Conservation (phyloP, 2,888 invertebrate genomes). For the Urechis unicinctus region DNA sequence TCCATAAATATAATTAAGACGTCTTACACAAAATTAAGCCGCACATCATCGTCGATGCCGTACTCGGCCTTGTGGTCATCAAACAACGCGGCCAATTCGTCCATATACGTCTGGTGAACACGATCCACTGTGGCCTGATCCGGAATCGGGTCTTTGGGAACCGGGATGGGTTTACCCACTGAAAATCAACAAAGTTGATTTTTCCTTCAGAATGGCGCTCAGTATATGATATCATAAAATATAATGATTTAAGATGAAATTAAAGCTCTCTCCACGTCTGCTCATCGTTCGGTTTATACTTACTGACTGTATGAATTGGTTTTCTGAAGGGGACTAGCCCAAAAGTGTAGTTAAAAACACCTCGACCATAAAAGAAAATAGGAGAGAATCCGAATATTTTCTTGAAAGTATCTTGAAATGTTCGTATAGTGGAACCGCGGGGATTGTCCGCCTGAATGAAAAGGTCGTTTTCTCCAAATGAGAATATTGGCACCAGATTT, state of each 20-base stretch:
- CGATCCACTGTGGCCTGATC: conserved; percentile 68
- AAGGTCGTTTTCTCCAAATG: conserved; percentile 82
- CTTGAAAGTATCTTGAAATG: conserved; percentile 28
- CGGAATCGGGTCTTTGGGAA: conserved; percentile 63
- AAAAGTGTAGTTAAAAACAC: conserved; percentile 84
- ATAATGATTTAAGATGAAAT: too few relatives aligned
- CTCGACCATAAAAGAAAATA: conserved; percentile 58
- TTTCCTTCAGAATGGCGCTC: too few relatives aligned
- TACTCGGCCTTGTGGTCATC: conserved; percentile 78
- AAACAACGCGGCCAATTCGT: conserved; percentile 67
- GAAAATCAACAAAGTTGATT: conserved; percentile 35
- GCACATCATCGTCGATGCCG: conserved; percentile 41
- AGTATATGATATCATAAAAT: too few relatives aligned
- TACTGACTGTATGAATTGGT: conserved; percentile 80
- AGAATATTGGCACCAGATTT: conserved; percentile 76
- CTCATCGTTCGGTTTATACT: too few relatives aligned
- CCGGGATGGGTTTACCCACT: conserved; percentile 82
- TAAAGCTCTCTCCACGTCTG: too few relatives aligned
- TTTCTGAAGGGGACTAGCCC: conserved; percentile 76
- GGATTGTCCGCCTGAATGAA: conserved; percentile 70
- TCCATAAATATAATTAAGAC: too few relatives aligned
- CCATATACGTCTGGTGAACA: conserved; percentile 70
- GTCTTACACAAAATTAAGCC: conserved; percentile 15
- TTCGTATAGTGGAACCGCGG: conserved; percentile 57
- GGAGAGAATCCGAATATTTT: conserved; percentile 41